A percentile compares a stretch with the other conserved stretches of the same genome.
Conservation (phyloP, 2,888 invertebrate genomes). For the Ophraella communa region DNA sequence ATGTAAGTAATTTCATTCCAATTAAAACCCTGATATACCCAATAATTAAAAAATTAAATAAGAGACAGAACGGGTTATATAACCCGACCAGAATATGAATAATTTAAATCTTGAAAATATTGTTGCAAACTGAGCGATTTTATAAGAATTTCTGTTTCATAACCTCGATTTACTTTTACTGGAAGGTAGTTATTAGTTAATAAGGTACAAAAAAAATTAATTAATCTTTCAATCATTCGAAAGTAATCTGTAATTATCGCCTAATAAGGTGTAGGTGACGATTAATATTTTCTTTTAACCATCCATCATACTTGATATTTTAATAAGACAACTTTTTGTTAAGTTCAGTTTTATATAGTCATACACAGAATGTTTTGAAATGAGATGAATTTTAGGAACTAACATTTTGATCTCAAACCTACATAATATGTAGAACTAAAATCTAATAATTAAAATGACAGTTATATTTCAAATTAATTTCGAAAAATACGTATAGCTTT, state of each 20-base stretch:
- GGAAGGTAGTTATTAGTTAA: neutral
- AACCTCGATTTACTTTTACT: neutral
- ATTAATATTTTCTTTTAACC: neutral
- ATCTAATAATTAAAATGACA: neutral
- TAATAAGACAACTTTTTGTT: too few species aligned
- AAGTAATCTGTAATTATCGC: neutral
- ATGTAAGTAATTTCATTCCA: too few species aligned
- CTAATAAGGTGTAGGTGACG: constrained; percentile 3
- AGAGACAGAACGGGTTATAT: too few species aligned
- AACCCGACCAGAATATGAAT: too few species aligned
- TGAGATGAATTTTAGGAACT: too few species aligned
- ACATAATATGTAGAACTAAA: neutral
- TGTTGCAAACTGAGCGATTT: neutral
- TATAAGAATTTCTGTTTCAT: neutral
- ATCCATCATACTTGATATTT: neutral
- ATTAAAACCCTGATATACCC: too few species aligned
- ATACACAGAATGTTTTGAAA: too few species aligned
- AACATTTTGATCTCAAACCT: too few species aligned
- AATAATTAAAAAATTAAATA: too few species aligned
- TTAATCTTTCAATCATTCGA: neutral
- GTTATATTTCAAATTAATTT: neutral
- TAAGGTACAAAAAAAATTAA: neutral
- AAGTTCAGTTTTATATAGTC: too few species aligned
- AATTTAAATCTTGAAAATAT: too few species aligned
- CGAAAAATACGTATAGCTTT: too few species aligned